phyloP scores from a whole-genome alignment of 2,888 invertebrate genomes.

The Cerceris ruficornis region DNA sequence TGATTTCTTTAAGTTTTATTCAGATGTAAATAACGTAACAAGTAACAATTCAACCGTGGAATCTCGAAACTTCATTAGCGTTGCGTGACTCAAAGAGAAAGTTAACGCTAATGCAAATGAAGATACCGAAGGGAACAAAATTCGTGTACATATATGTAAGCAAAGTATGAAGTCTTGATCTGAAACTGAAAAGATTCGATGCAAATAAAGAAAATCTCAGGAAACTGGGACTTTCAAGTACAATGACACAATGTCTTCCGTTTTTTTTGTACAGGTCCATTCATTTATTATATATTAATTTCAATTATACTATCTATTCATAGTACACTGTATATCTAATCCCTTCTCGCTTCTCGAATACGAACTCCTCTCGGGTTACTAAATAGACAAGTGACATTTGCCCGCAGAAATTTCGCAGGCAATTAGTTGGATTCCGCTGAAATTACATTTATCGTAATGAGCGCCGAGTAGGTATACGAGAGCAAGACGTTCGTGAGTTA shows the following conservation, averaged over 20 bases:
- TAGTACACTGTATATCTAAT: constrained; percentile 70
- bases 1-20: too few species aligned
- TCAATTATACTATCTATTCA: constrained; percentile 78
- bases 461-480: constrained; percentile 55
- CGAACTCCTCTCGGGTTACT: constrained; percentile 61
- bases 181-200: too few species aligned
- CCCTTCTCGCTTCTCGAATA: constrained; percentile 75
- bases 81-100: too few species aligned
- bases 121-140: too few species aligned
- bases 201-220: background rate
- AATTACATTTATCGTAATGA: constrained; percentile 31
- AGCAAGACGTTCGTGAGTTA: constrained; percentile 69
- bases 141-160: too few species aligned
- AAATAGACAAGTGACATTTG: constrained; percentile 37
- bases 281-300: constrained; percentile 79
- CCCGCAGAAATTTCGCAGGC: constrained; percentile 32
- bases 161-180: too few species aligned
- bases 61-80: too few species aligned
- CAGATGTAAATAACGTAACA: too few species aligned
- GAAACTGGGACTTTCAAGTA: background rate
- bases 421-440: constrained; percentile 27
- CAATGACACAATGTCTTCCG: constrained; percentile 18
- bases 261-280: constrained; percentile 70
- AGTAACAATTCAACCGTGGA: too few species aligned
- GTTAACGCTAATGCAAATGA: too few species aligned